Percentiles rank a stretch among this genome's conserved stretches.
Conservation (phyloP, 2,113 vertebrate species). For the Bucco capensis region DNA sequence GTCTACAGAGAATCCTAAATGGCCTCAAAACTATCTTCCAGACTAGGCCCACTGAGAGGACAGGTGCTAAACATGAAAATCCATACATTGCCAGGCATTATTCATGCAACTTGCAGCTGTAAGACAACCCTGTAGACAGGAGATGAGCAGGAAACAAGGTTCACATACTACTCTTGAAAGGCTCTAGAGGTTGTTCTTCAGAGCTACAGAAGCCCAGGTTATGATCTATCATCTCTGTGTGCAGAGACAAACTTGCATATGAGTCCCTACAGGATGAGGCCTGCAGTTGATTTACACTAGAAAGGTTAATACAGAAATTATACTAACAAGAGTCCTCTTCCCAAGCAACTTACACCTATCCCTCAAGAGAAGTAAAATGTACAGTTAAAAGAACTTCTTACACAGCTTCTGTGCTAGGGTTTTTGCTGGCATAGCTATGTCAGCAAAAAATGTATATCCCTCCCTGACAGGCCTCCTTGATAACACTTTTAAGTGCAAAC, state of each 20-base stretch:
- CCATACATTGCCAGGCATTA: background rate
- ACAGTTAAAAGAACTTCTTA: constrained; percentile 21
- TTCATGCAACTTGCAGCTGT: background rate
- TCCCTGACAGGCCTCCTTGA: constrained; percentile 12
- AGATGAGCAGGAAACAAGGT: background rate
- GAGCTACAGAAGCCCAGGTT: background rate
- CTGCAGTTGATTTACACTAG: background rate
- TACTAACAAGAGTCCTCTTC: background rate
- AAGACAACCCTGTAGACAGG: background rate
- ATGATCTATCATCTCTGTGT: background rate
- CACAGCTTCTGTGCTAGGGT: background rate
- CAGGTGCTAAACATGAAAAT: background rate
- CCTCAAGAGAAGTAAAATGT: background rate
- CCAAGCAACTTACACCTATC: background rate
- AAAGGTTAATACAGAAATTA: constrained; percentile 24
- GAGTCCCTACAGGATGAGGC: background rate
- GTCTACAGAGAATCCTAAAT: background rate
- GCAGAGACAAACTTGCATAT: background rate
- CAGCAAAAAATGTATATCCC: constrained; percentile 31
- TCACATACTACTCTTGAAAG: background rate
- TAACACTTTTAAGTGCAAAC: constrained; percentile 49
- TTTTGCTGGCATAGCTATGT: constrained; percentile 11
- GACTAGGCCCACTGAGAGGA: background rate
- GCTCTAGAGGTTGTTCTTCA: background rate
- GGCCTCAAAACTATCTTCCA: background rate